Percentiles rank a stretch among this genome's conserved stretches.
phyloP scores from a whole-genome alignment of 2,888 invertebrate genomes.

The Dasysyrphus albostriatus region DNA sequence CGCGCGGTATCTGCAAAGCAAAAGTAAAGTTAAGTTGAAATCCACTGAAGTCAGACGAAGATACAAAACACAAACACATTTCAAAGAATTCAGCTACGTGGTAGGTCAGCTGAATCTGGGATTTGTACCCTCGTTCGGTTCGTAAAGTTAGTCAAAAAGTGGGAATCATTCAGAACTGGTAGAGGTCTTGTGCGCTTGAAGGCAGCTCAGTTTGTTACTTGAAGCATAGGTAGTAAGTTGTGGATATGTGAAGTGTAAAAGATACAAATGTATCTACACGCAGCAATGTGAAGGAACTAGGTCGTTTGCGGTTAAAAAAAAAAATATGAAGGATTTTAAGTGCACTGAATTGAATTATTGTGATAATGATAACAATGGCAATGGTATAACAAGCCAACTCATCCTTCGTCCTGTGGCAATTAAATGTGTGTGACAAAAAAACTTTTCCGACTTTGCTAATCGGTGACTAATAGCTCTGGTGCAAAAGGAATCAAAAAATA shows the following conservation, averaged over 20 bases:
- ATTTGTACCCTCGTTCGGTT: constrained; percentile 56
- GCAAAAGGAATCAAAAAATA: not conserved
- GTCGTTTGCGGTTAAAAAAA: constrained; percentile 51
- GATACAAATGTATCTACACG: constrained; percentile 48
- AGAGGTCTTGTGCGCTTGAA: constrained; percentile 70
- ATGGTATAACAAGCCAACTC: not conserved
- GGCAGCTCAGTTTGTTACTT: constrained; percentile 72
- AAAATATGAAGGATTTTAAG: constrained; percentile 36
- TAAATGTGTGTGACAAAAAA: not conserved
- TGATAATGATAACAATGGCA: constrained; percentile 32
- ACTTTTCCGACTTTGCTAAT: constrained; percentile 2
- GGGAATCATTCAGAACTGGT: constrained; percentile 61
- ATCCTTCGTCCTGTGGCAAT: not conserved
- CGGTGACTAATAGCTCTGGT: constrained; percentile 29
- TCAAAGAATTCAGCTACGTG: constrained; percentile 56
- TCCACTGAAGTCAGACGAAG: constrained; percentile 5
- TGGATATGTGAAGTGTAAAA: constrained; percentile 8
- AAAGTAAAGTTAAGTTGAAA: not conserved
- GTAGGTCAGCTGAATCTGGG: constrained; percentile 66
- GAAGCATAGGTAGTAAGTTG: constrained; percentile 66
- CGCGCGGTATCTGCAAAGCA: constrained; percentile 67
- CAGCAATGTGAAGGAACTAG: constrained; percentile 54
- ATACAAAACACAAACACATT: constrained; percentile 34
- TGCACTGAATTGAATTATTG: constrained; percentile 14
- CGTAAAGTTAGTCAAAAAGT: constrained; percentile 31